phyloP scores from a whole-genome alignment of 1,140 invertebrate species.

The Conus ventricosus region DNA sequence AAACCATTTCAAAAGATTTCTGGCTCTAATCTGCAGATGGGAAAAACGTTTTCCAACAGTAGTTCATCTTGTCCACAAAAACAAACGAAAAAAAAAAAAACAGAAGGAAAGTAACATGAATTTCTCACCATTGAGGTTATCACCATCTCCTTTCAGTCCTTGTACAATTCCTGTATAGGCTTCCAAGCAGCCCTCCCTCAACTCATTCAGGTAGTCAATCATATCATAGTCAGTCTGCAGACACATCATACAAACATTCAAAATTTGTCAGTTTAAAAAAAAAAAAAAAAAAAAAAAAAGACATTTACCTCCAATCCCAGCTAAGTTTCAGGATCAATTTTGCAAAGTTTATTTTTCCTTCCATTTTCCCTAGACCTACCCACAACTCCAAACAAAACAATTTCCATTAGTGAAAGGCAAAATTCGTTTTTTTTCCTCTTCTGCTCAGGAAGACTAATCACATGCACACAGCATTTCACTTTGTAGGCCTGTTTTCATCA shows the following conservation, averaged over 20 bases:
- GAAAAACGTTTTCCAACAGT: no score
- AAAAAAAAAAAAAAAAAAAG: no score
- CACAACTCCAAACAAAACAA: no score
- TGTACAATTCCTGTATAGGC: slow-evolving; percentile 98
- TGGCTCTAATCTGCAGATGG: no score
- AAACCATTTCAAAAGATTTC: no score
- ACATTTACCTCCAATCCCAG: no score
- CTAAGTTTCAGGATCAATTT: no score
- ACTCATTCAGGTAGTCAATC: slow-evolving; percentile 95
- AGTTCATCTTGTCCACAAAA: no score
- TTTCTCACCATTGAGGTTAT: slow-evolving; percentile 75
- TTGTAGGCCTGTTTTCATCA: neutral
- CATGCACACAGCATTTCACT: neutral
- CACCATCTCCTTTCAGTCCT: slow-evolving; percentile 86
- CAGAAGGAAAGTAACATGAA: neutral
- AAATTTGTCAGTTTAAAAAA: neutral
- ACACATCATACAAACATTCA: slow-evolving; percentile 10
- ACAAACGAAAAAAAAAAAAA: no score
- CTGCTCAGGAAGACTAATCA: neutral
- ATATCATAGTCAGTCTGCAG: slow-evolving; percentile 90
- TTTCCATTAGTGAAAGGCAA: no score
- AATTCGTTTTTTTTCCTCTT: neutral
- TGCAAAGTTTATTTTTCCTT: no score
- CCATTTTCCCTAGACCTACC: no score
- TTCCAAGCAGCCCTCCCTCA: slow-evolving; percentile 95